A percentile compares a stretch with the other conserved stretches of the same genome.
Evolutionary conservation across 2,888 invertebrate species (phyloP).

Genomic region (Mayetiola destructor): DNA sequence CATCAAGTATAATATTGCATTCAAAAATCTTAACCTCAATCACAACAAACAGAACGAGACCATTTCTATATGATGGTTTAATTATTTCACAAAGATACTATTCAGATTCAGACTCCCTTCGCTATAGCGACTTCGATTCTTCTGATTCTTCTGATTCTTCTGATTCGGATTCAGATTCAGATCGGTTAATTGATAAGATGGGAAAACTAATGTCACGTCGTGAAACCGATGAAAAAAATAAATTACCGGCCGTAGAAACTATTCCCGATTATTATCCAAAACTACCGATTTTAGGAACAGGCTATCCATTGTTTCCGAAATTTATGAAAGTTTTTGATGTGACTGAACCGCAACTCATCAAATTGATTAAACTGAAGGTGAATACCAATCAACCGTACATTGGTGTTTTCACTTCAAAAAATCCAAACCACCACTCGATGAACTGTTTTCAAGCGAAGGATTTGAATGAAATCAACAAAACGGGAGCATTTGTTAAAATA

Average conservation of each 20-base stretch:
- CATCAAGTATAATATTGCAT: too few species aligned
- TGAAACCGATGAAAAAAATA: not conserved
- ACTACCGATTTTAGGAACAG: slow-evolving; percentile 58
- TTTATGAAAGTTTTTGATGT: slow-evolving; percentile 89
- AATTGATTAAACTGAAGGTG: slow-evolving; percentile 82
- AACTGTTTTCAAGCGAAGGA: slow-evolving; percentile 72
- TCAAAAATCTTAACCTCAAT: too few species aligned
- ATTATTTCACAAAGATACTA: too few species aligned
- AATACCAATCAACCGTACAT: slow-evolving; percentile 93
- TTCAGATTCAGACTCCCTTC: too few species aligned
- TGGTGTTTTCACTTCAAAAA: slow-evolving; percentile 86
- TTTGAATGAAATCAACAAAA: slow-evolving; percentile 70
- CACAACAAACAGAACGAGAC: too few species aligned
- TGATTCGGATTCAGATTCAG: too few species aligned
- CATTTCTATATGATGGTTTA: too few species aligned
- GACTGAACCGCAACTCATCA: slow-evolving; percentile 72
- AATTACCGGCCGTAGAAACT: not conserved
- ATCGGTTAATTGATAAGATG: slow-evolving; percentile 12
- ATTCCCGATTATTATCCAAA: not conserved
- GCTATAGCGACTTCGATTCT: too few species aligned
- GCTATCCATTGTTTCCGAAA: slow-evolving; percentile 93
- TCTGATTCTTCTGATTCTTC: too few species aligned
- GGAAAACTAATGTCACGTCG: too few species aligned
- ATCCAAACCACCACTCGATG: slow-evolving; percentile 63
- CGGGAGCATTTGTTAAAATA: slow-evolving; percentile 96